These are phyloP conservation scores for Sebastes diploproa DNA, from an alignment of 2,797 vertebrate genomes.

Conservation along the genomic window DNA sequence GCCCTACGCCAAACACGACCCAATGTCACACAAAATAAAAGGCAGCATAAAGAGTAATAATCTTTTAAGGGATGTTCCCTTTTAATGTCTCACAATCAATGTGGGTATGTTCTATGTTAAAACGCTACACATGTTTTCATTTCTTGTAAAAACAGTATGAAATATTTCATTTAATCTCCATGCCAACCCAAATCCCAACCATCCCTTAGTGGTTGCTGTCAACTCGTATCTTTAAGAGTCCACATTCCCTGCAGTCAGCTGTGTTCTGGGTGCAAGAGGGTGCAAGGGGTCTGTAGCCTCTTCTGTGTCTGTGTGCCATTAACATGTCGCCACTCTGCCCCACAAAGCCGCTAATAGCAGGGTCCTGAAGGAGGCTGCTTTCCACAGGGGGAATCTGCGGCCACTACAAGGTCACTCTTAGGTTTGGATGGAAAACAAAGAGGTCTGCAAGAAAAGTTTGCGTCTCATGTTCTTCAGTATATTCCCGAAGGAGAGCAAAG, in stretches of 20 bases:
- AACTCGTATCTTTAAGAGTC: constrained; percentile 33
- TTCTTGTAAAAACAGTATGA: constrained; percentile 35
- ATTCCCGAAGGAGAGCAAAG: neutral
- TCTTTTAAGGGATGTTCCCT: neutral
- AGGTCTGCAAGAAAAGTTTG: constrained; percentile 32
- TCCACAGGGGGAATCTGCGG: constrained; percentile 67
- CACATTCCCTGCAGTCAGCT: constrained; percentile 54
- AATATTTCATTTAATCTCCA: constrained; percentile 22
- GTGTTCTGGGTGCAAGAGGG: constrained; percentile 27
- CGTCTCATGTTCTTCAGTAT: constrained; percentile 25
- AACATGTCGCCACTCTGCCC: constrained; percentile 75
- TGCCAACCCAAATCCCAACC: constrained; percentile 39
- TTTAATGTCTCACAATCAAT: neutral
- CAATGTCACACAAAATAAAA: too few relatives aligned
- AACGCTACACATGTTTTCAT: neutral
- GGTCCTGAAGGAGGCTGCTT: constrained; percentile 61
- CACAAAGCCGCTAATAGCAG: constrained; percentile 77
- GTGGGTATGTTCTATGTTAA: constrained; percentile 16
- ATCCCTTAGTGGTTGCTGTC: constrained; percentile 35
- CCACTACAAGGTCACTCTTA: constrained; percentile 66
- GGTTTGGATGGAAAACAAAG: constrained; percentile 61
- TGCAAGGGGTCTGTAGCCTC: constrained; percentile 52
- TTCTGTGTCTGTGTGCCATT: constrained; percentile 69
- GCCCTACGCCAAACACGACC: rapidly evolving
- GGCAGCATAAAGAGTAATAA: too few relatives aligned